These are phyloP conservation scores for Centropyge bicolor DNA, from an alignment of 2,797 vertebrate genomes.

Conservation along the genomic window DNA sequence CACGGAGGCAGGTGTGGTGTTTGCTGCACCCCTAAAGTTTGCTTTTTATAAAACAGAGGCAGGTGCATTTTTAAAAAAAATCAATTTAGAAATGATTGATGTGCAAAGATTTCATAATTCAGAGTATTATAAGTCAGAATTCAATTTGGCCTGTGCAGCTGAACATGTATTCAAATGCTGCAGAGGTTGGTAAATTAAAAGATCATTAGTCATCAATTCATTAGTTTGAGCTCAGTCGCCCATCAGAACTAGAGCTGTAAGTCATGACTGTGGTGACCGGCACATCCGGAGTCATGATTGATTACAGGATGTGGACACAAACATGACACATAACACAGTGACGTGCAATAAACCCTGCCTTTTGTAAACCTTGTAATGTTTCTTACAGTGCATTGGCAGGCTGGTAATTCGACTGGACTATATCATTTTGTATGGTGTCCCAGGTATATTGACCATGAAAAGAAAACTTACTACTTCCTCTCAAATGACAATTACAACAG, in stretches of 20 bases:
- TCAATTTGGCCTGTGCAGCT: not conserved
- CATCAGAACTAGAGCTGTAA: not conserved
- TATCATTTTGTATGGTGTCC: not conserved
- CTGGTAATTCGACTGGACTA: not conserved
- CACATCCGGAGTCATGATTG: constrained; percentile 1
- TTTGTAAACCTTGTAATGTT: not conserved
- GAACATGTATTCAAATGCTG: not conserved
- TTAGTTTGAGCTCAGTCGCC: constrained; percentile 2
- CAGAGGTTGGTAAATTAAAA: not conserved
- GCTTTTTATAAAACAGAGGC: not conserved
- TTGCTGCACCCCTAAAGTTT: not conserved
- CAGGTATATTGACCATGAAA: not conserved
- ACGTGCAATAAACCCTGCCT: not conserved
- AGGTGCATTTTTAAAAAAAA: too few relatives aligned
- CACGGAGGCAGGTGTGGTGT: not conserved
- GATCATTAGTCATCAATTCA: not conserved
- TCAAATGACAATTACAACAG: not conserved
- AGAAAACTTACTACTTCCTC: not conserved
- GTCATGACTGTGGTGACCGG: not conserved
- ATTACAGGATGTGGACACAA: not conserved
- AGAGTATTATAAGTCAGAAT: constrained; percentile 8
- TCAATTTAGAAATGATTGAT: not conserved
- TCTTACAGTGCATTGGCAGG: not conserved
- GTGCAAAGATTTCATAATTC: not conserved
- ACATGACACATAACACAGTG: not conserved